Evolutionary conservation across 2,113 vertebrate species (phyloP).

Genomic region (Porphyrio hochstetteri): DNA sequence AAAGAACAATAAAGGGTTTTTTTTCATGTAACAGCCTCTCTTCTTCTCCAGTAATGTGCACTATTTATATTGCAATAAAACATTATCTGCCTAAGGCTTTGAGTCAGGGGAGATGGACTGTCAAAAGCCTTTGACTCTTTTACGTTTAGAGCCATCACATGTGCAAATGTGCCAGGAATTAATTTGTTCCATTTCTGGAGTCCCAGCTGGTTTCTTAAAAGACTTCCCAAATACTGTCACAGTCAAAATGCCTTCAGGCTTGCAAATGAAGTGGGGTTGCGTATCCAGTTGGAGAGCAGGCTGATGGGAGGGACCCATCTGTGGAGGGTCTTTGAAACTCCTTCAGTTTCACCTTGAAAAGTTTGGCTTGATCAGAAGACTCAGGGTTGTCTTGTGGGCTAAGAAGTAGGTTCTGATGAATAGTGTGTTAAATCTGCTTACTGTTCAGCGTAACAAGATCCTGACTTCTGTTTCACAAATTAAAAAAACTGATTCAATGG

Average conservation of each 20-base stretch:
- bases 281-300: background rate
- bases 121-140: background rate
- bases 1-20: background rate
- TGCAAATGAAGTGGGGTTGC: background rate
- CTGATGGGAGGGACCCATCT: background rate
- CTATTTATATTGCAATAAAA: background rate
- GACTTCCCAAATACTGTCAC: background rate
- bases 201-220: background rate
- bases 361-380: background rate
- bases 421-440: background rate
- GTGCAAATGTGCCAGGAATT: background rate
- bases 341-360: background rate
- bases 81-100: background rate
- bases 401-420: background rate
- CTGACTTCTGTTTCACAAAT: background rate
- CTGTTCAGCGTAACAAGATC: background rate
- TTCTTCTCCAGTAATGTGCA: background rate
- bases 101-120: background rate
- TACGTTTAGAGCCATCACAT: background rate
- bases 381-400: background rate
- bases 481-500: background rate
- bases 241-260: background rate
- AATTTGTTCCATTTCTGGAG: background rate
- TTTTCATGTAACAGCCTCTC: background rate
- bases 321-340: background rate